A percentile compares a stretch with the other conserved stretches of the same genome.
Evolutionary conservation across 2,113 vertebrate species (phyloP).

Genomic region (Tupaia chinensis): DNA sequence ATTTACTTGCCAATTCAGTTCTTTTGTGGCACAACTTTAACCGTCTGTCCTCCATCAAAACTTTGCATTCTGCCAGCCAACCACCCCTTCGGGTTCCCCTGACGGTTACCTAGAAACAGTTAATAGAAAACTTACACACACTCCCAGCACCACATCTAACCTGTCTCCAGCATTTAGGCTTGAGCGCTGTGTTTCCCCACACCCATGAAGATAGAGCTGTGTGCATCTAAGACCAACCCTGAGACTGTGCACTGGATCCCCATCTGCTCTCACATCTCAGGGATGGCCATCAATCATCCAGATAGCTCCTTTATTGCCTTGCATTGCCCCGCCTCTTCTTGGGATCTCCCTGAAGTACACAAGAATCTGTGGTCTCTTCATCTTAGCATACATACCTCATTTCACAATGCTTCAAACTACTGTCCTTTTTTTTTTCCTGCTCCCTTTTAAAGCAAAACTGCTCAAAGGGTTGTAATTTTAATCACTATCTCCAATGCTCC

Average conservation of each 20-base stretch:
- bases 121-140: not conserved
- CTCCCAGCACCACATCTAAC: not conserved
- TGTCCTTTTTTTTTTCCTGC: not conserved
- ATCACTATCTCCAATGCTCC: not conserved
- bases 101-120: not conserved
- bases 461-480: not conserved
- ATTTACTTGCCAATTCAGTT: not conserved
- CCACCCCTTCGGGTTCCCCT: not conserved
- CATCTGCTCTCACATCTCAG: not conserved
- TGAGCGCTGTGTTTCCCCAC: not conserved
- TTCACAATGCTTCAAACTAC: not conserved
- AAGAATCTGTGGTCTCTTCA: not conserved
- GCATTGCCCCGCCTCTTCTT: not conserved
- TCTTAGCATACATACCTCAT: not conserved
- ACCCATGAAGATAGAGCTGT: not conserved
- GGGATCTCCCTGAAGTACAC: not conserved
- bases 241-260: not conserved
- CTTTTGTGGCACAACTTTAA: not conserved
- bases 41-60: not conserved
- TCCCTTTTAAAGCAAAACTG: not conserved
- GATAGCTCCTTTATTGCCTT: not conserved
- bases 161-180: not conserved
- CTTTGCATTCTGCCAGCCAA: not conserved
- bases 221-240: not conserved
- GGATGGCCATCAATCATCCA: accelerated